Conservation (phyloP, 2,113 vertebrate species). For the Bubo bubo region DNA sequence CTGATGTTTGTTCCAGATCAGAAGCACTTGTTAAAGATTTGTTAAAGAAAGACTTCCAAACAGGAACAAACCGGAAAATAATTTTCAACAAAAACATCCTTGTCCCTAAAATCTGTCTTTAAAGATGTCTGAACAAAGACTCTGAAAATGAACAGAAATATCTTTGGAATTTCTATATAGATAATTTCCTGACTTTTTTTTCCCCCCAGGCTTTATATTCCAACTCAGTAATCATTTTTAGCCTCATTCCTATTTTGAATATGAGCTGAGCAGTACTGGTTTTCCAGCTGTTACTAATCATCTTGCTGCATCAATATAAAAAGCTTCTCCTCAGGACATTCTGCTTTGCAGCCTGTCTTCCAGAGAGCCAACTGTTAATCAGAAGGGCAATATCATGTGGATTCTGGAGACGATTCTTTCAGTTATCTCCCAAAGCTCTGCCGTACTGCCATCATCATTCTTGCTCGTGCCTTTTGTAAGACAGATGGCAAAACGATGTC, state of each 20-base stretch:
- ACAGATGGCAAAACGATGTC: slow-evolving; percentile 17
- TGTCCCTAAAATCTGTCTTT: background rate
- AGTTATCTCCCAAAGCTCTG: background rate
- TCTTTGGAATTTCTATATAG: background rate
- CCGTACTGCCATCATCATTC: background rate
- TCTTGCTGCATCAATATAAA: background rate
- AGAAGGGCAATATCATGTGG: background rate
- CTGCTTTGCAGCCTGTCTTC: background rate
- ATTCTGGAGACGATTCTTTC: background rate
- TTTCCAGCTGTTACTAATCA: slow-evolving; percentile 41
- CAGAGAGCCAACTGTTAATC: background rate
- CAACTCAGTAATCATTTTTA: background rate
- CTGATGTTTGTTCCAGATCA: background rate
- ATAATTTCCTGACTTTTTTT: background rate
- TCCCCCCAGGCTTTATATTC: background rate
- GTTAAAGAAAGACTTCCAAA: background rate
- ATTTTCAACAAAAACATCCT: background rate
- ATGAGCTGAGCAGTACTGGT: background rate
- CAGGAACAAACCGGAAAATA: background rate
- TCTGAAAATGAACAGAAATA: background rate
- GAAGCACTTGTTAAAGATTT: background rate
- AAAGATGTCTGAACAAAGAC: background rate
- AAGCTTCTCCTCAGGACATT: background rate
- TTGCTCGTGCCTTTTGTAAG: background rate
- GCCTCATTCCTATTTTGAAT: background rate